Evolutionary conservation across 1,140 invertebrate genomes (phyloP).

Genomic region (Ips typographus): DNA sequence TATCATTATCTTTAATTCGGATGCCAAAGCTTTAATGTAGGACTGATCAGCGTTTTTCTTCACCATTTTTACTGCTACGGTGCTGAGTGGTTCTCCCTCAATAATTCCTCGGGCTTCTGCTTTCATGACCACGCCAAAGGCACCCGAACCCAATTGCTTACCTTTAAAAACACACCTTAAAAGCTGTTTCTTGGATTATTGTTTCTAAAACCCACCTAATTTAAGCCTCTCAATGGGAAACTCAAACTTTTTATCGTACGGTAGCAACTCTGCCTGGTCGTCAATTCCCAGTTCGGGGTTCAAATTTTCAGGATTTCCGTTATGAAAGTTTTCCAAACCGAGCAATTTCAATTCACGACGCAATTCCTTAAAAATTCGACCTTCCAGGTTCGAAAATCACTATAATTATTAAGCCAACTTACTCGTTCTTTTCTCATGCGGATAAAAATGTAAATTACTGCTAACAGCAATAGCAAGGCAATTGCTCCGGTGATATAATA

Average conservation of each 20-base stretch:
- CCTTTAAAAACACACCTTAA: conserved; percentile 53
- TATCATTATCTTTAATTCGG: conserved; percentile 94
- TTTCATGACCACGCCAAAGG: conserved; percentile 92
- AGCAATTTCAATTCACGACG: conserved; percentile 64
- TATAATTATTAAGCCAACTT: conserved; percentile 29
- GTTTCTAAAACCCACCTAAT: conserved; percentile 61
- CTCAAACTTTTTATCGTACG: conserved; percentile 89
- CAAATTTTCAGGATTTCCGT: conserved; percentile 75
- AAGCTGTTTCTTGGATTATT: not conserved
- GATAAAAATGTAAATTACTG: conserved; percentile 57
- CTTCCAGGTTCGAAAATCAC: too few relatives aligned
- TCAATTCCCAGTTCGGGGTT: conserved; percentile 89
- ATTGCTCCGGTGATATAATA: conserved; percentile 55
- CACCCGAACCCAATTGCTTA: conserved; percentile 84
- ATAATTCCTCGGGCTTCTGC: conserved; percentile 78
- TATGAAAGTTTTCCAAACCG: conserved; percentile 74
- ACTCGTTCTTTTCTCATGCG: conserved; percentile 63
- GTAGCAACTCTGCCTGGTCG: conserved; percentile 88
- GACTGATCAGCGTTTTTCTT: conserved; percentile 73
- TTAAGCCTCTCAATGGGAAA: conserved; percentile 83
- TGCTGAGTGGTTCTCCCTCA: conserved; percentile 66
- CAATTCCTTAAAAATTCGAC: conserved; percentile 53
- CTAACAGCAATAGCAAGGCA: conserved; percentile 52
- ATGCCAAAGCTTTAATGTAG: conserved; percentile 77
- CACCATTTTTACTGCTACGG: conserved; percentile 86